Percentiles rank a stretch among this genome's conserved stretches.
phyloP scores from a whole-genome alignment of 2,888 invertebrate species.

The Autographa gamma region DNA sequence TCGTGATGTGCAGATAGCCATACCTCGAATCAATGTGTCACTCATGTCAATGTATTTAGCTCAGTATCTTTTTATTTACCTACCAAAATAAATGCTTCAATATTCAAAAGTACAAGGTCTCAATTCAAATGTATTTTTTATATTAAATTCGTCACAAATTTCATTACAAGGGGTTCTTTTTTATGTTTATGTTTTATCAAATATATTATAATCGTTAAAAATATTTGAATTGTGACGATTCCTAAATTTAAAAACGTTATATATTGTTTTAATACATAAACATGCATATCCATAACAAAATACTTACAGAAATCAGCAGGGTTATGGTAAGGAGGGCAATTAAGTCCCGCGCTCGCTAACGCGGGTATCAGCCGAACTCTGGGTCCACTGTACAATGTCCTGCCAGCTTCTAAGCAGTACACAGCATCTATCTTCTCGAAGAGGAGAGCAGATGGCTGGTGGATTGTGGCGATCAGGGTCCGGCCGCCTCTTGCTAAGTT shows the following conservation, averaged over 20 bases:
- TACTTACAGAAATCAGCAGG: slow-evolving; percentile 97
- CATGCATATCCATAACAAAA: too few relatives aligned
- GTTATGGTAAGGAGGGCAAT: slow-evolving; percentile 97
- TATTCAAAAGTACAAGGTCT: too few relatives aligned
- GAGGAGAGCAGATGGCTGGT: slow-evolving; percentile 97
- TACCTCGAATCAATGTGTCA: slow-evolving; percentile 22
- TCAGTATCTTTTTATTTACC: too few relatives aligned
- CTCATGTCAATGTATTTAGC: slow-evolving; percentile 31
- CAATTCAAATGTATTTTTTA: too few relatives aligned
- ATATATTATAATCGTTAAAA: too few relatives aligned
- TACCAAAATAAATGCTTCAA: too few relatives aligned
- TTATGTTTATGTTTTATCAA: too few relatives aligned
- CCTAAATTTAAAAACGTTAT: too few relatives aligned
- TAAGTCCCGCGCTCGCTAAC: slow-evolving; percentile 92
- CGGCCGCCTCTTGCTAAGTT: slow-evolving; percentile 95
- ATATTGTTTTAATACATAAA: too few relatives aligned
- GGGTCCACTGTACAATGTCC: slow-evolving; percentile 95
- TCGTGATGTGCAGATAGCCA: slow-evolving; percentile 24
- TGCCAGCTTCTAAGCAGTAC: slow-evolving; percentile 94
- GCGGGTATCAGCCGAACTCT: slow-evolving; percentile 93
- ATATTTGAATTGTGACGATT: too few relatives aligned
- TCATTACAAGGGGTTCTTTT: too few relatives aligned
- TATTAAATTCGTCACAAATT: too few relatives aligned
- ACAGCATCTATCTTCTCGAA: slow-evolving; percentile 98
- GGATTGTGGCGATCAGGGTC: slow-evolving; percentile 97